phyloP scores from a whole-genome alignment of 2,113 vertebrate species.

The Anhinga anhinga region DNA sequence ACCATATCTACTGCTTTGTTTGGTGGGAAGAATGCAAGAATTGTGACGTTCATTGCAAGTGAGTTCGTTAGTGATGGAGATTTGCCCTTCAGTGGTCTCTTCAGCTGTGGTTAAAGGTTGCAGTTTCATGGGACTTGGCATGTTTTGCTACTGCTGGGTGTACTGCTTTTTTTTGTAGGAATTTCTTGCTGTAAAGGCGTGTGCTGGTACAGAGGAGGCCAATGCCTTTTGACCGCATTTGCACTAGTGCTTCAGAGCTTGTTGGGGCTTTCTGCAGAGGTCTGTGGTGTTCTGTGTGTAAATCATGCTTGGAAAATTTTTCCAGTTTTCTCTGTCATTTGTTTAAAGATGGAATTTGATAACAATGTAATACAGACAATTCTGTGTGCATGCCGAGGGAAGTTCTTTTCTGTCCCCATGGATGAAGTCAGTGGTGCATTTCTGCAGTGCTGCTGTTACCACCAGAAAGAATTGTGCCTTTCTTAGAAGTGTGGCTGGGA shows the following conservation, averaged over 20 bases:
- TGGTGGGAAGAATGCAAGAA: background rate
- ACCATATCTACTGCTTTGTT: background rate
- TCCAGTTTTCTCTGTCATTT: background rate
- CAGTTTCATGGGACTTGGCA: background rate
- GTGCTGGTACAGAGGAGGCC: background rate
- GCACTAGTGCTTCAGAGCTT: background rate
- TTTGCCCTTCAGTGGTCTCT: background rate
- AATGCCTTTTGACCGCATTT: background rate
- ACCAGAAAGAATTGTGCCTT: background rate
- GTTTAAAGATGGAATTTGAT: background rate
- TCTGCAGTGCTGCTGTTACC: background rate
- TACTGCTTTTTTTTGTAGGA: background rate
- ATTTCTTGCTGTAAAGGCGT: background rate
- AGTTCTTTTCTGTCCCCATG: background rate
- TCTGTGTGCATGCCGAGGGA: background rate
- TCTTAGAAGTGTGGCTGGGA: background rate
- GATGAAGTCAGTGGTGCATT: background rate
- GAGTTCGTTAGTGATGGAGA: background rate
- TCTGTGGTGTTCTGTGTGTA: background rate
- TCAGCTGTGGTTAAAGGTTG: background rate
- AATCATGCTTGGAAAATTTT: background rate
- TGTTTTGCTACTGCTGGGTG: background rate
- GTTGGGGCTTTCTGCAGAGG: background rate
- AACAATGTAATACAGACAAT: background rate
- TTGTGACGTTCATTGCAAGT: background rate